Evolutionary conservation across 2,797 vertebrate species (phyloP).

Genomic region (Poeciliopsis gracilis): DNA sequence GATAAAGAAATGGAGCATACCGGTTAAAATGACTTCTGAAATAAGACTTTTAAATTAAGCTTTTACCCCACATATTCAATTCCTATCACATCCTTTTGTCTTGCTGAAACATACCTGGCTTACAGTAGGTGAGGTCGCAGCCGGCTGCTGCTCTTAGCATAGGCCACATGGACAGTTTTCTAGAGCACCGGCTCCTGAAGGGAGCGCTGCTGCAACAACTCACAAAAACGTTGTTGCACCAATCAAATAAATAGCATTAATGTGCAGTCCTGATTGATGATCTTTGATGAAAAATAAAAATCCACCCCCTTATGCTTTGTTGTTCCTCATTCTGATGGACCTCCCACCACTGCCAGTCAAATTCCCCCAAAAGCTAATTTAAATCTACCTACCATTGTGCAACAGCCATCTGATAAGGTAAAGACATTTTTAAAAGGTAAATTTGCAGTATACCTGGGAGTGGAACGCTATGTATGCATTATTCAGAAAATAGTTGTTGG

Average conservation of each 20-base stretch:
- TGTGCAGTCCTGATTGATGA: background rate
- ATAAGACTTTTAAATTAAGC: conserved; percentile 46
- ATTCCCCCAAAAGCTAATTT: background rate
- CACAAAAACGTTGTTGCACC: background rate
- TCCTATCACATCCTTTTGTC: conserved; percentile 44
- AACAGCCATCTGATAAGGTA: background rate
- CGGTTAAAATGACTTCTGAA: conserved; percentile 52
- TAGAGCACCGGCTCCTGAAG: background rate
- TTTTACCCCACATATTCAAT: conserved; percentile 50
- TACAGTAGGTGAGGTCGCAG: conserved; percentile 50
- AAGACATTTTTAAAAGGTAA: background rate
- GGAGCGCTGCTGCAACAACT: background rate
- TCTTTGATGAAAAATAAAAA: background rate
- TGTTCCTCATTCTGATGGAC: background rate
- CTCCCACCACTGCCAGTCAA: background rate
- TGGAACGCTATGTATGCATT: background rate
- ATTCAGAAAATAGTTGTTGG: background rate
- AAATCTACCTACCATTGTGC: background rate
- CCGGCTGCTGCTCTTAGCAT: background rate
- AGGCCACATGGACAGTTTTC: background rate
- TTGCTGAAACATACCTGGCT: conserved; percentile 38
- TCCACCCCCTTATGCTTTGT: background rate
- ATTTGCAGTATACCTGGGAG: background rate
- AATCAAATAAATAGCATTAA: background rate
- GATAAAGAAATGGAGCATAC: conserved; percentile 27